A percentile compares a stretch with the other conserved stretches of the same genome.
Conservation (phyloP, 2,113 vertebrate genomes). For the Eublepharis macularius region DNA sequence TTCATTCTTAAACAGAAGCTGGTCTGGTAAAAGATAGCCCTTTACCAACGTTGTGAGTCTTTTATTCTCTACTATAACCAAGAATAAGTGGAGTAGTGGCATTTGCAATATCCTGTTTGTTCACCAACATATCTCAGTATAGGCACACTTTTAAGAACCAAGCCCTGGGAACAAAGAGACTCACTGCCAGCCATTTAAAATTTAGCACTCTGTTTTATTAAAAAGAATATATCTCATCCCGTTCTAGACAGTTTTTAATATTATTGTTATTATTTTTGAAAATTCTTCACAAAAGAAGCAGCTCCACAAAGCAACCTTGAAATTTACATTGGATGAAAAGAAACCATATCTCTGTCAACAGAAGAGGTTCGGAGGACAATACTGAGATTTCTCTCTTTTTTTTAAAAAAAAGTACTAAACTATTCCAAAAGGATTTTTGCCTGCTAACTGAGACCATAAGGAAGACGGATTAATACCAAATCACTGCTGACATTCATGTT, state of each 20-base stretch:
- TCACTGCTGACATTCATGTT: conserved; percentile 14
- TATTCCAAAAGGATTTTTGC: conserved; percentile 35
- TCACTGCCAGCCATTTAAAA: neutral
- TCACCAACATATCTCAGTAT: neutral
- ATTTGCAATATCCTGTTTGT: neutral
- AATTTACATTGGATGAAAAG: conserved; percentile 7
- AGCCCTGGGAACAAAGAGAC: neutral
- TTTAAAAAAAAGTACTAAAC: conserved; percentile 7
- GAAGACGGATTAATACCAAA: conserved; percentile 9
- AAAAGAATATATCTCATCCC: neutral
- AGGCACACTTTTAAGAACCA: neutral
- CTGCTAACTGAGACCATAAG: conserved; percentile 2
- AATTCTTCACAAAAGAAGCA: neutral
- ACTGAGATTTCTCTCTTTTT: neutral
- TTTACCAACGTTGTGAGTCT: neutral
- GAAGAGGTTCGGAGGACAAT: neutral
- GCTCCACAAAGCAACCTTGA: conserved; percentile 29
- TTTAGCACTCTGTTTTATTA: neutral
- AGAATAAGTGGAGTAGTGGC: neutral
- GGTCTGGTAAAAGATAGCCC: neutral
- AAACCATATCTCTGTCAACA: conserved; percentile 45
- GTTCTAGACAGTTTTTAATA: neutral
- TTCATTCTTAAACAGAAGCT: neutral
- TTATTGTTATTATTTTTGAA: neutral
- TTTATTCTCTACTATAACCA: neutral